Evolutionary conservation across 2,797 vertebrate genomes (phyloP).

Genomic region (Sebastes diaconus): DNA sequence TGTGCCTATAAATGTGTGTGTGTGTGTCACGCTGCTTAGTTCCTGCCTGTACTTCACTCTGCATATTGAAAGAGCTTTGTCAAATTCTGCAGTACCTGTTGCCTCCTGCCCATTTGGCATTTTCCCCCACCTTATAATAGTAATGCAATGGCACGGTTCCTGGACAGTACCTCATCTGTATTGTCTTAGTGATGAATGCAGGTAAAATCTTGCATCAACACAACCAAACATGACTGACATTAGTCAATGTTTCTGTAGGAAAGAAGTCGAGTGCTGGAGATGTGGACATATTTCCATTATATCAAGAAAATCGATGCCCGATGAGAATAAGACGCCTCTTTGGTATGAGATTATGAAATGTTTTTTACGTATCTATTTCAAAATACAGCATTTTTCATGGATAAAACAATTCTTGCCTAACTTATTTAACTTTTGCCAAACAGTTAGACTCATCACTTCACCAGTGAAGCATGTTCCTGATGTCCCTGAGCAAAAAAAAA

Average conservation of each 20-base stretch:
- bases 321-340: conserved; percentile 10
- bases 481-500: not conserved
- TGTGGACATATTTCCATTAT: not conserved
- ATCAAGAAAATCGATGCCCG: not conserved
- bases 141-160: conserved; percentile 14
- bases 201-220: conserved; percentile 30
- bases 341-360: conserved; percentile 23
- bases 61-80: not conserved
- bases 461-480: not conserved
- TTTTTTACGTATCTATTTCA: not conserved
- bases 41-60: not conserved
- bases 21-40: not conserved
- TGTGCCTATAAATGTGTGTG: not conserved
- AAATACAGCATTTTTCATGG: not conserved
- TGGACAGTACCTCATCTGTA: not conserved
- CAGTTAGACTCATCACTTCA: conserved; percentile 2
- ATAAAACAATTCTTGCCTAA: not conserved
- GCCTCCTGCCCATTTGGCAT: conserved; percentile 39
- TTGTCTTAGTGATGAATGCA: conserved; percentile 7
- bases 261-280: not conserved
- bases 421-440: not conserved
- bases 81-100: conserved; percentile 27
- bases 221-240: conserved; percentile 5
- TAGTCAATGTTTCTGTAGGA: not conserved
- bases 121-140: not conserved